Percentiles rank a stretch among this genome's conserved stretches.
Conservation (phyloP, 1,140 invertebrate genomes). For the Trichoplusia ni region DNA sequence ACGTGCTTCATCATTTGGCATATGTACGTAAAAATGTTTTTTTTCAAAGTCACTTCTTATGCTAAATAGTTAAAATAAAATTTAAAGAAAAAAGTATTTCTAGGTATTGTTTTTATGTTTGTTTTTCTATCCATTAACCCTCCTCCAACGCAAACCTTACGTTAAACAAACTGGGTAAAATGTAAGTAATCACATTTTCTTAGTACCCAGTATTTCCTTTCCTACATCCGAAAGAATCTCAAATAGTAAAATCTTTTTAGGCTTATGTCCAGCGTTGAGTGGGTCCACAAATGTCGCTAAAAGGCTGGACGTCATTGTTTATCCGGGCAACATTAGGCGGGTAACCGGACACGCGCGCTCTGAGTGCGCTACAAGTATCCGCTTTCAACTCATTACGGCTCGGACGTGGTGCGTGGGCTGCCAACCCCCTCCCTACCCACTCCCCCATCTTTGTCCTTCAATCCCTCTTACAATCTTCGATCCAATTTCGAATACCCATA, state of each 20-base stretch:
- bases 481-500: conserved; percentile 72
- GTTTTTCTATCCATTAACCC: no score
- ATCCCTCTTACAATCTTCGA: conserved; percentile 76
- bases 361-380: conserved; percentile 81
- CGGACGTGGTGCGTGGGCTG: conserved; percentile 78
- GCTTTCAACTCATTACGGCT: conserved; percentile 81
- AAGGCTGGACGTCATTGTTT: conserved; percentile 81
- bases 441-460: conserved; percentile 72
- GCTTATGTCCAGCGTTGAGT: conserved; percentile 77
- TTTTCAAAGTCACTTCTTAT: no score
- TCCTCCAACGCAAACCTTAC: no score
- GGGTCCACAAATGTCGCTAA: conserved; percentile 81
- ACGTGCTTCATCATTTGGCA: no score
- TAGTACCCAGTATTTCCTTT: conserved; percentile 38
- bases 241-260: conserved; percentile 78
- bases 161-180: conserved; percentile 4
- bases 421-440: conserved; percentile 44
- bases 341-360: conserved; percentile 78
- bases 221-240: conserved; percentile 54
- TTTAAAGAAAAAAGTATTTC: no score
- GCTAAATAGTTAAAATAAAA: no score
- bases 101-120: no score
- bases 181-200: conserved; percentile 15
- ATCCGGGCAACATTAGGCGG: conserved; percentile 80
- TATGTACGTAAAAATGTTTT: no score